These are phyloP conservation scores for Apamea epomidion DNA, from an alignment of 2,888 invertebrate species.

Conservation along the genomic window DNA sequence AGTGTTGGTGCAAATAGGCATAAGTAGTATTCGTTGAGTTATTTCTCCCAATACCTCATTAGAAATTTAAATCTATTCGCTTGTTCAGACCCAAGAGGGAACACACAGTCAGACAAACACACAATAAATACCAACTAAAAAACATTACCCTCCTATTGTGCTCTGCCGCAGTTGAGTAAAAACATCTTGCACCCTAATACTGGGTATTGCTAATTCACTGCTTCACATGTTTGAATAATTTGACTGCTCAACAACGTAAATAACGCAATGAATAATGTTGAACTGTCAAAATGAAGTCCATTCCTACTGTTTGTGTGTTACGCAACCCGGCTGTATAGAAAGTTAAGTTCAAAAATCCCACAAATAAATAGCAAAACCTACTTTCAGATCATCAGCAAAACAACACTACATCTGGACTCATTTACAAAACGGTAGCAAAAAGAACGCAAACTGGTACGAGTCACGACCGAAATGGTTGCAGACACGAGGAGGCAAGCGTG, in stretches of 20 bases:
- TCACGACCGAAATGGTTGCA: constrained; percentile 77
- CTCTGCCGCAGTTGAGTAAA: background rate
- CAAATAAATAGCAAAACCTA: background rate
- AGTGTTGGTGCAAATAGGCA: background rate
- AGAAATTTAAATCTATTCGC: background rate
- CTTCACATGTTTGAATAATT: too few relatives aligned
- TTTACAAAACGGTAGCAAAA: constrained; percentile 75
- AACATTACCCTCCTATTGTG: background rate
- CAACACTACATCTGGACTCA: constrained; percentile 83
- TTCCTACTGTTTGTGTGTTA: too few relatives aligned
- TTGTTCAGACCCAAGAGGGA: background rate
- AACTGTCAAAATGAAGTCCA: too few relatives aligned
- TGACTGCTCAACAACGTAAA: too few relatives aligned
- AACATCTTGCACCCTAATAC: background rate
- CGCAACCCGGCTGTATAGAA: background rate
- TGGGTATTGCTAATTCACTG: too few relatives aligned
- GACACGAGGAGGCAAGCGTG: constrained; percentile 70
- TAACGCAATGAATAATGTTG: too few relatives aligned
- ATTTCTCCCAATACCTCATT: background rate
- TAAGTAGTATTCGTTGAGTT: background rate
- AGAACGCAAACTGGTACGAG: constrained; percentile 75
- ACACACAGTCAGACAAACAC: background rate
- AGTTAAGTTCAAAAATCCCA: background rate
- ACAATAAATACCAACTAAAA: background rate
- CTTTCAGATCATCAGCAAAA: constrained; percentile 82